phyloP scores from a whole-genome alignment of 2,797 vertebrate species.

The Echeneis naucrates region DNA sequence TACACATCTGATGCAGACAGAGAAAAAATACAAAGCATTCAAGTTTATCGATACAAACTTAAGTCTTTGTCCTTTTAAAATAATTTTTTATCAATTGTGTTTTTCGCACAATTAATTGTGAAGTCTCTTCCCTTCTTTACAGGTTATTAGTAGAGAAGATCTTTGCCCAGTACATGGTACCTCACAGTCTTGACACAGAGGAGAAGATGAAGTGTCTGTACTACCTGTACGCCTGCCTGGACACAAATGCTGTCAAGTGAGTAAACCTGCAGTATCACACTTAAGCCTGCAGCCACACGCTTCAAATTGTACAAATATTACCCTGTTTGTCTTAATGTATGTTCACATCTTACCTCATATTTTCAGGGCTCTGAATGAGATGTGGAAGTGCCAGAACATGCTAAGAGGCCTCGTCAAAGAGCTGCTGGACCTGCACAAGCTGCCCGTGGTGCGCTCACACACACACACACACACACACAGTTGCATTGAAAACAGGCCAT shows the following conservation, averaged over 20 bases:
- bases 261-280: slow-evolving; percentile 41
- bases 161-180: slow-evolving; percentile 98
- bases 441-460: slow-evolving; percentile 87
- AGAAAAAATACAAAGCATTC: not conserved
- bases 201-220: slow-evolving; percentile 99
- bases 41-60: not conserved
- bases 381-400: slow-evolving; percentile 99
- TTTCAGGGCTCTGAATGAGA: slow-evolving; percentile 96
- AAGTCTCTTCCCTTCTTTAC: not conserved
- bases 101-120: not conserved
- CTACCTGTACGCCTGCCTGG: slow-evolving; percentile 98
- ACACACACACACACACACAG: not conserved
- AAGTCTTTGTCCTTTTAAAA: not conserved
- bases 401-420: slow-evolving; percentile 95
- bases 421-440: slow-evolving; percentile 96
- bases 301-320: not conserved
- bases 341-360: no score
- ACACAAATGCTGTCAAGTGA: slow-evolving; percentile 98
- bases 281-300: not conserved
- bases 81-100: no score
- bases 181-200: slow-evolving; percentile 98
- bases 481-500: not conserved
- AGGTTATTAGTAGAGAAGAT: slow-evolving; percentile 99
- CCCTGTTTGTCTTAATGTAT: no score
- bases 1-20: no score